Percentiles rank a stretch among this genome's conserved stretches.
Evolutionary conservation across 2,797 vertebrate genomes (phyloP).

Genomic region (Typhlichthys eigenmanni): DNA sequence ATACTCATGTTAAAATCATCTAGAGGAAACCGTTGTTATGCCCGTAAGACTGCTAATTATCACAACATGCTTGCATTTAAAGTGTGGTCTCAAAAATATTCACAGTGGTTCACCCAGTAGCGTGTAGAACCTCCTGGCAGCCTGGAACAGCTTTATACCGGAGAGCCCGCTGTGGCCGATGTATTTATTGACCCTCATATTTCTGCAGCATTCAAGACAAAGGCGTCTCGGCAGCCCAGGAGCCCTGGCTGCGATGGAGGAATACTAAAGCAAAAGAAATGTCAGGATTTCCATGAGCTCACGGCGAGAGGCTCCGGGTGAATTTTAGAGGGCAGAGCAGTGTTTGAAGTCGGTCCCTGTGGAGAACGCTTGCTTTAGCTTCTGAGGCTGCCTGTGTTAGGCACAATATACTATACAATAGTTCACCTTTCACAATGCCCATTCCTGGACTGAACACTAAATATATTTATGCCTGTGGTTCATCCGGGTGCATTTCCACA

Average conservation of each 20-base stretch:
- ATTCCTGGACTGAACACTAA: too few species aligned
- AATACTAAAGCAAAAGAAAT: slow-evolving; percentile 69
- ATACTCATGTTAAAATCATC: too few species aligned
- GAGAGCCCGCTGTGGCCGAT: too few species aligned
- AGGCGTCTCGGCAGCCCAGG: slow-evolving; percentile 36
- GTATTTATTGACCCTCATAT: not conserved
- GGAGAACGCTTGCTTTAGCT: slow-evolving; percentile 35
- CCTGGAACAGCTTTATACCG: too few species aligned
- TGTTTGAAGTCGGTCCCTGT: slow-evolving; percentile 57
- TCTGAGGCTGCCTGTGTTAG: slow-evolving; percentile 28
- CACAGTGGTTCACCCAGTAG: slow-evolving; percentile 1
- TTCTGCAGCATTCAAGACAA: slow-evolving; percentile 1
- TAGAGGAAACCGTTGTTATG: too few species aligned
- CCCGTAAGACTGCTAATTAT: not conserved
- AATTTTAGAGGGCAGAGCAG: slow-evolving; percentile 36
- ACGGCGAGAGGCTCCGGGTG: slow-evolving; percentile 42
- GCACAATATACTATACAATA: slow-evolving; percentile 15
- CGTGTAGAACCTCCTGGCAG: too few species aligned
- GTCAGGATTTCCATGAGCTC: slow-evolving; percentile 79
- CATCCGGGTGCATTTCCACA: slow-evolving; percentile 5
- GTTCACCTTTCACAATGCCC: not conserved
- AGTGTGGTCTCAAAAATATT: slow-evolving; percentile 16
- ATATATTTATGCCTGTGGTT: not conserved
- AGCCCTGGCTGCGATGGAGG: slow-evolving; percentile 36
- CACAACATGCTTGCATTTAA: not conserved